phyloP scores from a whole-genome alignment of 2,113 vertebrate genomes.

The Egretta garzetta region DNA sequence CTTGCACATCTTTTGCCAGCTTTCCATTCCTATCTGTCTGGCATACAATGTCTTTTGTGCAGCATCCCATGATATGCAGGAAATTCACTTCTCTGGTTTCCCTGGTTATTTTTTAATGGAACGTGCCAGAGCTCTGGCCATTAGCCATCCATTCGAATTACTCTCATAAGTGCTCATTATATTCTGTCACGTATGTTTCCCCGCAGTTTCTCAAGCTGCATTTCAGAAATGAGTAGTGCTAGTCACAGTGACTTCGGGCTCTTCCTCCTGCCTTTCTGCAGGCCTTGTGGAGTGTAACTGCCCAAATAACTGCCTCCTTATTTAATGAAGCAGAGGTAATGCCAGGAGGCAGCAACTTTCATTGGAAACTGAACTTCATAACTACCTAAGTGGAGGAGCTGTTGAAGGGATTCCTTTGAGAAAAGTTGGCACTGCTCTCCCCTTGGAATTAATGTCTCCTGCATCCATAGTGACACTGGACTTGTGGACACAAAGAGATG shows the following conservation, averaged over 20 bases:
- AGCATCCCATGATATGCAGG: not conserved
- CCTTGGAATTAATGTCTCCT: constrained; percentile 36
- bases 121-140: not conserved
- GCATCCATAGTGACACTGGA: constrained; percentile 41
- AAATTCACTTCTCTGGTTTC: constrained; percentile 5
- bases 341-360: constrained; percentile 32
- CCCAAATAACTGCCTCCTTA: constrained; percentile 31
- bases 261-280: constrained; percentile 9
- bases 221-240: not conserved
- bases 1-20: not conserved
- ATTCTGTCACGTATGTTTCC: not conserved
- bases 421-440: constrained; percentile 37
- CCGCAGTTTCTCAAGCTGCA: not conserved
- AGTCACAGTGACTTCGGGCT: not conserved
- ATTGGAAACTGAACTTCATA: constrained; percentile 27
- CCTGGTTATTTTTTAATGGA: not conserved
- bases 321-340: constrained; percentile 40
- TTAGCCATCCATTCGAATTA: not conserved
- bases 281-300: not conserved
- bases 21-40: not conserved
- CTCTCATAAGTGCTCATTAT: not conserved
- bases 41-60: not conserved
- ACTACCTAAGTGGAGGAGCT: constrained; percentile 29
- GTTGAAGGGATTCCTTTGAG: constrained; percentile 58
- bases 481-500: constrained; percentile 41